Base-by-base conservation (phyloP, 1,140 invertebrate species). In the Druon quercuslanigerum region DNA sequence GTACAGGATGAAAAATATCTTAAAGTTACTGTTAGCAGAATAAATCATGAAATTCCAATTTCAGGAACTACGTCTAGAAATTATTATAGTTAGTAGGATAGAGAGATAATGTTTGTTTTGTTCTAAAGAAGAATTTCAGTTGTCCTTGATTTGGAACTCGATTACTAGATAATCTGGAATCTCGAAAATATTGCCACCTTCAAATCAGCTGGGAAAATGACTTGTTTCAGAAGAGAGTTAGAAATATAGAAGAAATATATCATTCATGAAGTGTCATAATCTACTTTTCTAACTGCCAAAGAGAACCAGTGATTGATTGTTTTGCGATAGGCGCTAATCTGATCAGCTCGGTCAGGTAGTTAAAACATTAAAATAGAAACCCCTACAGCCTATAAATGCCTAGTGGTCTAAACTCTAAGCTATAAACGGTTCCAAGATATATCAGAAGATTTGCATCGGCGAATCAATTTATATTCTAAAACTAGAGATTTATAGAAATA, bases 251-350 rank as follows among this genome's bases (percentile, higher is more conserved):
- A 66, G 16, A 66, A 66, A 78, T 71, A 76, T 76, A 57, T 46
- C 7, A 46, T 80, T 82, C 79, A 78, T 74, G 73, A 76, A 73
- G 78, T 82, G 79, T 78, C 71, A 82, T 82, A 82, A 82, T 82
- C 81, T 79, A 72, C 74, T 76, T 72, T 73, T 70, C 54, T 72
- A 76, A 74, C 19, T 79, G 78, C 78, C 77, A 75, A 51, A 60
- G 56, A 76, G 78, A 76, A 33, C 76, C 75, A 75, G 73, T 78
- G 78, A 82, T 78, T 79, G 74, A 77, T 80, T 74, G 60, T 66
- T 72, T 46, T 74, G 51, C 71, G 81, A 74, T 74, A 57, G 66
- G 77, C 46, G 52, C 70, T 80, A 80, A 82, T 80, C 79, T 74
- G 81, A 82, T 82, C 78, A 78, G 66, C 50, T 73, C 75, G 73